Percentiles rank a stretch among this genome's conserved stretches.
These are phyloP conservation scores for Himalopsyche anomala DNA, from an alignment of 2,888 invertebrate genomes.

Conservation along the genomic window DNA sequence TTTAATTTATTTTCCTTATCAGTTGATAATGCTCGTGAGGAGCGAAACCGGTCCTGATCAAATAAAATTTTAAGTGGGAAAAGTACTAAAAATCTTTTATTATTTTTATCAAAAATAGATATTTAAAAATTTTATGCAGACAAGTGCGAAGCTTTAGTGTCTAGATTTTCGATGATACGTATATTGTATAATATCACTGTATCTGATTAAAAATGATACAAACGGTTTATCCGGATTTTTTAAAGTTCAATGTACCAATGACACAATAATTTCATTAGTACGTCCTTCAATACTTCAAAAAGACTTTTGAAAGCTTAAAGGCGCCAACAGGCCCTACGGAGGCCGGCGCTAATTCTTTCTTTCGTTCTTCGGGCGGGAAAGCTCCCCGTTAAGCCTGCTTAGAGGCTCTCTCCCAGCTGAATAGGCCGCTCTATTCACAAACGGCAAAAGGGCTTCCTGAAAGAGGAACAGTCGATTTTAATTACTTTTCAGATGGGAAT, in stretches of 20 bases:
- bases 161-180: too few relatives aligned
- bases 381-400: conserved; percentile 42
- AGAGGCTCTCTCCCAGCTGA: conserved; percentile 42
- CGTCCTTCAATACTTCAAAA: conserved; percentile 42
- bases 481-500: conserved; percentile 62
- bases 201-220: neutral
- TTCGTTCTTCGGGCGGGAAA: conserved; percentile 23
- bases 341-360: conserved; percentile 31
- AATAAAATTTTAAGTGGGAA: too few relatives aligned
- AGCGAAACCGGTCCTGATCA: too few relatives aligned
- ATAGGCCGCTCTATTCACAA: conserved; percentile 51
- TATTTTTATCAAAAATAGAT: too few relatives aligned
- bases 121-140: too few relatives aligned
- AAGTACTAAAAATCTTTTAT: too few relatives aligned
- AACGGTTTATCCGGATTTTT: neutral
- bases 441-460: conserved; percentile 53
- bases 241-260: neutral
- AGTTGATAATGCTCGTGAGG: too few relatives aligned
- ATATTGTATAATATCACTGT: too few relatives aligned
- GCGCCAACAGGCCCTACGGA: conserved; percentile 25
- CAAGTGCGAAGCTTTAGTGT: too few relatives aligned
- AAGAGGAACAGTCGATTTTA: conserved; percentile 64
- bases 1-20: too few relatives aligned
- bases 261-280: conserved; percentile 35
- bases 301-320: conserved; percentile 37